Evolutionary conservation across 2,113 vertebrate species (phyloP).

Genomic region (Gorilla gorilla): DNA sequence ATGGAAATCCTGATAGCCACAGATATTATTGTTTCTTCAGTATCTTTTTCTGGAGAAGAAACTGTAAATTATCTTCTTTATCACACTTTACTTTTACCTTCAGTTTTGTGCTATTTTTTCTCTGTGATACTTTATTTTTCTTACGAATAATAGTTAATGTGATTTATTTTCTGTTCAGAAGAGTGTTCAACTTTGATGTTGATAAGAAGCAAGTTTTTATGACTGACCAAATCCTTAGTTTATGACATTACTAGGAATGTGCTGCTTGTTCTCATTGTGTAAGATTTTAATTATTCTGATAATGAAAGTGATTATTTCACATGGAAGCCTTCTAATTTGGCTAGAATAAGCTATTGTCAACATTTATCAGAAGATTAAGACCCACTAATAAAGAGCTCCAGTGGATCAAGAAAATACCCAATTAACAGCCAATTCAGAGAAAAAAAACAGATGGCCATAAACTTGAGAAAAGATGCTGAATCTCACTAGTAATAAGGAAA

Average conservation of each 20-base stretch:
- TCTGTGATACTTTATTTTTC: background rate
- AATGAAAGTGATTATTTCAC: background rate
- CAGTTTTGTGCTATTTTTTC: background rate
- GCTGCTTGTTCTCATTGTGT: background rate
- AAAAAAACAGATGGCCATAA: background rate
- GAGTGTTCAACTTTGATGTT: background rate
- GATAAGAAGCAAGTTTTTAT: background rate
- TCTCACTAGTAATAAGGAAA: background rate
- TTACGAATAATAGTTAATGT: background rate
- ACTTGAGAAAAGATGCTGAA: background rate
- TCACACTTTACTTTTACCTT: background rate
- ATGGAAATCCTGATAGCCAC: background rate
- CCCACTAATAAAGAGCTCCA: background rate
- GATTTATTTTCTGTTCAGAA: conserved; percentile 3
- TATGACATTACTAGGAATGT: background rate
- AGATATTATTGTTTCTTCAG: background rate
- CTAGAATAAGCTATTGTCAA: background rate
- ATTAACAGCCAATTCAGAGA: background rate
- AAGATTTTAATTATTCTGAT: background rate
- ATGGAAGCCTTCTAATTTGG: background rate
- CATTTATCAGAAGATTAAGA: background rate
- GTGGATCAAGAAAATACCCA: background rate
- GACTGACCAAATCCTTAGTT: background rate
- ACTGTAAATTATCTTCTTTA: background rate
- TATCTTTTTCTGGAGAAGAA: background rate